phyloP scores from a whole-genome alignment of 2,888 invertebrate species.

The Nephrotoma flavescens region DNA sequence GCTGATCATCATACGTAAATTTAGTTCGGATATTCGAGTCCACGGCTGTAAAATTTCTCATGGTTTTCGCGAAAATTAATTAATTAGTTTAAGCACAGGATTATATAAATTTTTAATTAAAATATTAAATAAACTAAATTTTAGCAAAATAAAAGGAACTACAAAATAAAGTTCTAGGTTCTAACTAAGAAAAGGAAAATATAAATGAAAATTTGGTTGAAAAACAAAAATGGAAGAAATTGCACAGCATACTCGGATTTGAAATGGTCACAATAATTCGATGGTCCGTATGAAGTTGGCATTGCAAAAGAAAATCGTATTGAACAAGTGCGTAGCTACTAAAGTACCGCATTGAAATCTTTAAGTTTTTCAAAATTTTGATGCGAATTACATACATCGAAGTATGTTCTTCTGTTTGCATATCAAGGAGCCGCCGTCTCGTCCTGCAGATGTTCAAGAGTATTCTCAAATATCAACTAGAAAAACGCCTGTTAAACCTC shows the following conservation, averaged over 20 bases:
- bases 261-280: background rate
- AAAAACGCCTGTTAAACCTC: too few relatives aligned
- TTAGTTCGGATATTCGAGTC: background rate
- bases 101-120: background rate
- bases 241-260: background rate
- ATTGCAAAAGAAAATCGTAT: background rate
- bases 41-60: background rate
- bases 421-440: too few relatives aligned
- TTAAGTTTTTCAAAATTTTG: too few relatives aligned
- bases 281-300: background rate
- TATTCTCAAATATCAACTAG: too few relatives aligned
- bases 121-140: background rate
- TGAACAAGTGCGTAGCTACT: background rate
- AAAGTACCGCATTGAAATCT: background rate
- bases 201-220: background rate
- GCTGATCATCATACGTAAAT: background rate
- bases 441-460: too few relatives aligned
- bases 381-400: too few relatives aligned
- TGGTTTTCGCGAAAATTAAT: background rate
- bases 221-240: background rate
- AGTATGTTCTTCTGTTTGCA: too few relatives aligned
- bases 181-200: background rate
- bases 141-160: background rate
- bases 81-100: background rate
- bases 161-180: background rate